A percentile compares a stretch with the other conserved stretches of the same genome.
These are phyloP conservation scores for Psilanteris sp. DNA, from an alignment of 1,140 invertebrate species.

Conservation along the genomic window DNA sequence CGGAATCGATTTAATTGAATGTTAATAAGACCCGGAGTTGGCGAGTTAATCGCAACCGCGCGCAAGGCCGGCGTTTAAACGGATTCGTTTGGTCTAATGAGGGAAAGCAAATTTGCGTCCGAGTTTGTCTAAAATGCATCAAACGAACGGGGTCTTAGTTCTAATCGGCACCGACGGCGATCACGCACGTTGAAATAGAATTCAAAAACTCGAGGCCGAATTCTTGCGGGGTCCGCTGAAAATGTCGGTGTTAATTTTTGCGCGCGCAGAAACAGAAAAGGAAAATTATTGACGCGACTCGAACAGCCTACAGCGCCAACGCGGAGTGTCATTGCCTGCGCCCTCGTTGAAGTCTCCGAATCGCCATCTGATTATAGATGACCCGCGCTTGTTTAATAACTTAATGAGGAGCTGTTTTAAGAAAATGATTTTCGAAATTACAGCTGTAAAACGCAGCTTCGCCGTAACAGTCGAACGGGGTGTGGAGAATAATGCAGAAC, in stretches of 20 bases:
- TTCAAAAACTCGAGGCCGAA: slow-evolving; percentile 12
- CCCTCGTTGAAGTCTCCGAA: slow-evolving; percentile 31
- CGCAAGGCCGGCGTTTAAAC: too few relatives aligned
- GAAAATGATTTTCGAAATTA: slow-evolving; percentile 25
- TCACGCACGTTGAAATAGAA: slow-evolving; percentile 24
- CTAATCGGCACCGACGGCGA: slow-evolving; percentile 37
- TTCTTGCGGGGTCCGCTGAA: slow-evolving; percentile 18
- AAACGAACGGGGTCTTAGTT: slow-evolving; percentile 2
- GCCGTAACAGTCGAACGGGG: slow-evolving; percentile 1
- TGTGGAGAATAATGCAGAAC: too few relatives aligned
- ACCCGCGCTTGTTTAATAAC: slow-evolving; percentile 55
- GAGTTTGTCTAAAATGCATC: slow-evolving; percentile 5
- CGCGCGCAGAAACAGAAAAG: slow-evolving; percentile 13
- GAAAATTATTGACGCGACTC: slow-evolving; percentile 11
- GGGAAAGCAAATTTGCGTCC: not conserved
- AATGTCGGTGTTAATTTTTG: slow-evolving; percentile 47
- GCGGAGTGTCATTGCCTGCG: slow-evolving; percentile 62
- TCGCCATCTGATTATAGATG: slow-evolving; percentile 63
- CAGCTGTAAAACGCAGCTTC: slow-evolving; percentile 30
- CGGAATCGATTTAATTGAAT: too few relatives aligned
- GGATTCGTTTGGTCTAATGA: too few relatives aligned
- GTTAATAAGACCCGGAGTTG: too few relatives aligned
- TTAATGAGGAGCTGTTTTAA: slow-evolving; percentile 53
- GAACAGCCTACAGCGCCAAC: slow-evolving; percentile 17
- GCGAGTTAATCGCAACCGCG: too few relatives aligned